A percentile compares a stretch with the other conserved stretches of the same genome.
Conservation (phyloP, 1,140 invertebrate species). For the Trichomalopsis sarcophagae region DNA sequence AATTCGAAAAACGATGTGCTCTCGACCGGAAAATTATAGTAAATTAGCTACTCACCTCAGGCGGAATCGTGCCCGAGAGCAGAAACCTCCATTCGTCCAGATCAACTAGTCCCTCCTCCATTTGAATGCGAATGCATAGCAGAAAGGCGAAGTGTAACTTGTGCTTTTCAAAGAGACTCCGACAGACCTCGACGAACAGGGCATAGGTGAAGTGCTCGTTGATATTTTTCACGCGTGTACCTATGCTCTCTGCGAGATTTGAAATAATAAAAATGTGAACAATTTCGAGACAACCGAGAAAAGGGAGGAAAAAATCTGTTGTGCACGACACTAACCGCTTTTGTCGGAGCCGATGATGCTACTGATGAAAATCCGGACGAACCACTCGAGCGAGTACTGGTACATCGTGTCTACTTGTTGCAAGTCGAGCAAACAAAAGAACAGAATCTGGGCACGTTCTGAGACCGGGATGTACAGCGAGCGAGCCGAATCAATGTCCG, state of each 20-base stretch:
- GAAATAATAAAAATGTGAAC: no score
- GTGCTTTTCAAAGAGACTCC: constrained; percentile 84
- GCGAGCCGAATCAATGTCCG: constrained; percentile 81
- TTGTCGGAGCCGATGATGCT: constrained; percentile 82
- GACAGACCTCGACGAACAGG: constrained; percentile 82
- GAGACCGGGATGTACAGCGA: constrained; percentile 83
- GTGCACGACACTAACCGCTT: constrained; percentile 59
- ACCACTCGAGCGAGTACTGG: constrained; percentile 86
- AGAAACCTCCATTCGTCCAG: constrained; percentile 79
- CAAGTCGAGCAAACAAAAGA: constrained; percentile 84
- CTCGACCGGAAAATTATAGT: no score
- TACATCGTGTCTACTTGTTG: constrained; percentile 86
- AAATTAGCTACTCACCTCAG: constrained; percentile 46
- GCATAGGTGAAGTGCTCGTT: constrained; percentile 82
- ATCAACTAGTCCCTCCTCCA: constrained; percentile 73
- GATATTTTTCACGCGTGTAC: constrained; percentile 78
- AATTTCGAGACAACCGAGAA: no score
- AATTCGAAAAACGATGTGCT: no score
- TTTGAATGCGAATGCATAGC: constrained; percentile 73
- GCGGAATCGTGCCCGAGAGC: constrained; percentile 69
- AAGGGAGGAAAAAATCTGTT: no score
- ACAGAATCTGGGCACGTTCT: constrained; percentile 82
- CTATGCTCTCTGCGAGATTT: constrained; percentile 77
- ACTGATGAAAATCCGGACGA: constrained; percentile 81
- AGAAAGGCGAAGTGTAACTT: constrained; percentile 83